A percentile compares a stretch with the other conserved stretches of the same genome.
Conservation (phyloP, 2,888 invertebrate species). For the Agonopterix arenella region DNA sequence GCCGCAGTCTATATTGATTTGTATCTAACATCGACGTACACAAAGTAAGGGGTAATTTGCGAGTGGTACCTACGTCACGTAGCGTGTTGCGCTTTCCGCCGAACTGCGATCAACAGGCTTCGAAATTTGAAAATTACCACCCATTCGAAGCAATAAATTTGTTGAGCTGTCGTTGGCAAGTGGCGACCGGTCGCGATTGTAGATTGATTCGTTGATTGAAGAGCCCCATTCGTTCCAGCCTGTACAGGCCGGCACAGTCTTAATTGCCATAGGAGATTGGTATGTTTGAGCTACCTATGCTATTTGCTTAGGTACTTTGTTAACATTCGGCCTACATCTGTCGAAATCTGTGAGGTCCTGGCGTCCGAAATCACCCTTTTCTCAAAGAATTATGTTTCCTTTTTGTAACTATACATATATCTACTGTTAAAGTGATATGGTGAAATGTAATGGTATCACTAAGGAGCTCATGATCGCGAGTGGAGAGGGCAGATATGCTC, state of each 20-base stretch:
- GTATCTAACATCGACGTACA: conserved; percentile 14
- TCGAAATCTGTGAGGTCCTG: not conserved
- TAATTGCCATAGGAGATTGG: conserved; percentile 71
- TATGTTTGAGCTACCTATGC: conserved; percentile 48
- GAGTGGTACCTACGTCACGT: conserved; percentile 19
- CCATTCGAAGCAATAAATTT: conserved; percentile 67
- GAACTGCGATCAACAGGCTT: conserved; percentile 60
- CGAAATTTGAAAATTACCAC: conserved; percentile 69
- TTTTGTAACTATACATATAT: too few relatives aligned
- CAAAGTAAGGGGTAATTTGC: conserved; percentile 35
- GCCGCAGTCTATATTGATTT: conserved; percentile 5
- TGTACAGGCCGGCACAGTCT: conserved; percentile 58
- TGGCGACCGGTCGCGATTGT: conserved; percentile 70
- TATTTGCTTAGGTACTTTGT: not conserved
- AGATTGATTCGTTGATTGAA: conserved; percentile 77
- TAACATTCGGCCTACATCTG: too few relatives aligned
- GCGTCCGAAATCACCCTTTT: not conserved
- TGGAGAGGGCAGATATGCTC: conserved; percentile 37
- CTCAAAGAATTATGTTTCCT: too few relatives aligned
- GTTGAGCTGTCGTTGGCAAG: conserved; percentile 70
- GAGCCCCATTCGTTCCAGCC: conserved; percentile 70
- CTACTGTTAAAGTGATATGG: not conserved
- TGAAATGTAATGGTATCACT: not conserved
- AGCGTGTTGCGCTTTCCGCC: conserved; percentile 20
- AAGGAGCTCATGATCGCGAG: conserved; percentile 30